A percentile compares a stretch with the other conserved stretches of the same genome.
Evolutionary conservation across 2,888 invertebrate species (phyloP).

Genomic region (Habrosyne pyritoides): DNA sequence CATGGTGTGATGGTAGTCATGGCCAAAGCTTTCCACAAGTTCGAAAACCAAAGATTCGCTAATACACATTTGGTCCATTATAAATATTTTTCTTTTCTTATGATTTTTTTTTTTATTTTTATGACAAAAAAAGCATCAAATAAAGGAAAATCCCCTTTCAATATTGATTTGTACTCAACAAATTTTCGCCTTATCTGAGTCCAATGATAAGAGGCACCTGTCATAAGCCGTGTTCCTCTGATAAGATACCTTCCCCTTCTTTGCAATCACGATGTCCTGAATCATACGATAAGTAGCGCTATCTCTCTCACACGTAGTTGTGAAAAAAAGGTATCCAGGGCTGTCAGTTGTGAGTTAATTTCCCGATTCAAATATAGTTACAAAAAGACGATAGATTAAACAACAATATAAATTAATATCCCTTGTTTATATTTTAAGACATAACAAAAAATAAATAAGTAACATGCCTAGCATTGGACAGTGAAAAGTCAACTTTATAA

Average conservation of each 20-base stretch:
- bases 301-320: slow-evolving; percentile 30
- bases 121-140: slow-evolving; percentile 22
- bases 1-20: too few relatives aligned
- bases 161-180: slow-evolving; percentile 75
- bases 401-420: too few relatives aligned
- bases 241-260: slow-evolving; percentile 67
- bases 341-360: neutral
- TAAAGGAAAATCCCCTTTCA: slow-evolving; percentile 45
- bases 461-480: neutral
- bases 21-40: too few relatives aligned
- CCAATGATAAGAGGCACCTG: slow-evolving; percentile 67
- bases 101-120: too few relatives aligned
- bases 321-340: slow-evolving; percentile 2
- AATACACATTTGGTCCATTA: too few relatives aligned
- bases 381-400: too few relatives aligned
- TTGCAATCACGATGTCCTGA: slow-evolving; percentile 52
- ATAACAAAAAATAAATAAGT: too few relatives aligned
- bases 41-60: too few relatives aligned
- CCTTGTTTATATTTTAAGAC: too few relatives aligned
- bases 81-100: too few relatives aligned
- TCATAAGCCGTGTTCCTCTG: slow-evolving; percentile 56
- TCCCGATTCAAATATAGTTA: too few relatives aligned
- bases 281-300: slow-evolving; percentile 29
- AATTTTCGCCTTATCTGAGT: slow-evolving; percentile 73
- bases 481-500: neutral